These are phyloP conservation scores for Hyposmocoma kahamanoa DNA, from an alignment of 1,140 invertebrate species.

Conservation along the genomic window DNA sequence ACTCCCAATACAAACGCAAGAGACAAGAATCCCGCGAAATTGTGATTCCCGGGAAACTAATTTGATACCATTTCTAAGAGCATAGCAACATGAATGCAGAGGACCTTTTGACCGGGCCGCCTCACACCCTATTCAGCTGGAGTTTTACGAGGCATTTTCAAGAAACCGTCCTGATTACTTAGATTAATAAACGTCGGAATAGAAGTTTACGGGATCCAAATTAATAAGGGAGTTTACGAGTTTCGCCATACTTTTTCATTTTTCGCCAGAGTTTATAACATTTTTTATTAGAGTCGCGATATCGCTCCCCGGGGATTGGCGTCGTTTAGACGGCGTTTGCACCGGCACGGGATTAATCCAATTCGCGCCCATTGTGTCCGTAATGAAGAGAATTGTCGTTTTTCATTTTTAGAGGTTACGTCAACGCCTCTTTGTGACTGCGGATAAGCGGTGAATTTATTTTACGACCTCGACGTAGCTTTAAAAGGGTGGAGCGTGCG, in stretches of 20 bases:
- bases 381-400: background rate
- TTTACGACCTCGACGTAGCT: background rate
- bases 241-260: background rate
- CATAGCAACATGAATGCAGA: background rate
- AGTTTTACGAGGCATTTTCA: slow-evolving; percentile 1
- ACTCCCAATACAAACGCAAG: too few species aligned
- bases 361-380: too few species aligned
- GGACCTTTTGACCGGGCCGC: background rate
- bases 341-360: background rate
- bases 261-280: background rate
- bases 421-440: too few species aligned
- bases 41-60: too few species aligned
- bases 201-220: background rate
- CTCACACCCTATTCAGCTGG: background rate
- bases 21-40: too few species aligned
- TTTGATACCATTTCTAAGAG: background rate
- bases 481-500: background rate
- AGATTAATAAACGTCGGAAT: slow-evolving; percentile 1
- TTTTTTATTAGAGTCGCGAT: background rate
- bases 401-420: background rate
- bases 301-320: background rate
- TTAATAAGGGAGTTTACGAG: slow-evolving; percentile 3
- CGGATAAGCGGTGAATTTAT: too few species aligned
- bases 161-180: slow-evolving; percentile 1
- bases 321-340: background rate